Conservation (phyloP, 2,888 invertebrate species). For the Dynastes grantii region DNA sequence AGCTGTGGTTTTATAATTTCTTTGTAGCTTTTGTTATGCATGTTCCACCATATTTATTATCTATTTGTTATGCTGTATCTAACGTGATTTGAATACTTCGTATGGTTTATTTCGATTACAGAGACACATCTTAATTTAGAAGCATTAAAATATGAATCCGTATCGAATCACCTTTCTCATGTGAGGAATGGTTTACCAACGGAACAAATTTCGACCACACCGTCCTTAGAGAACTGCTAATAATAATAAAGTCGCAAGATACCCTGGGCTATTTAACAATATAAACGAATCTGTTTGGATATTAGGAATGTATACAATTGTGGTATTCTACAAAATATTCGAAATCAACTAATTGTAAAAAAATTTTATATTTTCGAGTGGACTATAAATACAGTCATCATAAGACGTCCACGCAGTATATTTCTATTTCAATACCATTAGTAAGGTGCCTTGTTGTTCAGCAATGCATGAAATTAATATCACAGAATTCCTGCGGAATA, state of each 20-base stretch:
- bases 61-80: too few species aligned
- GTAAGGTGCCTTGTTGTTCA: conserved; percentile 20
- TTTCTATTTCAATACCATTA: conserved; percentile 6
- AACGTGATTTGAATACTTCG: too few species aligned
- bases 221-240: not conserved
- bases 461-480: conserved; percentile 42
- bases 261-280: not conserved
- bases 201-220: not conserved
- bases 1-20: too few species aligned
- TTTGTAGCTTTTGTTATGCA: too few species aligned
- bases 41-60: too few species aligned
- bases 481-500: not conserved
- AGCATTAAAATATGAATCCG: not conserved
- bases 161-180: not conserved
- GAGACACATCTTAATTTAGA: not conserved
- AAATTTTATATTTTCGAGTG: not conserved
- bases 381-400: not conserved
- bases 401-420: not conserved
- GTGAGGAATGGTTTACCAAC: not conserved
- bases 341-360: not conserved
- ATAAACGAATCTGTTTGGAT: not conserved
- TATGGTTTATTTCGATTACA: not conserved
- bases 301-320: not conserved
- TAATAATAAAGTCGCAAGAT: not conserved
- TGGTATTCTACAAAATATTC: not conserved